Evolutionary conservation across 1,140 invertebrate species (phyloP), one percentile per base, ranked within the genome.

Genomic region (Plutomurus gul): DNA sequence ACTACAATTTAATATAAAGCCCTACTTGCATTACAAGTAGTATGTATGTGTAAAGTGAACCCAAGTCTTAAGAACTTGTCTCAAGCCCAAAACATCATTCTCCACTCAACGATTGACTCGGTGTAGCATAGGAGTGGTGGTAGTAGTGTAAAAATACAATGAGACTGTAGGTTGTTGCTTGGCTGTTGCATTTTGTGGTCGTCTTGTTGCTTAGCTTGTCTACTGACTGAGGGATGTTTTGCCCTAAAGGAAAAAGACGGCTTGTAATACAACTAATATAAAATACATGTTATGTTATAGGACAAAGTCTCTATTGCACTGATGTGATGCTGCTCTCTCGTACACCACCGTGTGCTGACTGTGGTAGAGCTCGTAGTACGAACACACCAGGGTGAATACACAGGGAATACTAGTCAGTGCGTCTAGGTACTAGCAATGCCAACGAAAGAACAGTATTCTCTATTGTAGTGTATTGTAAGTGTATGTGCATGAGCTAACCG

Each of bases 231-330:
- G 56, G 56, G 56, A 65, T 65, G 56, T 36, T 65, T 65, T 16
- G 25, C 56, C 56, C 56, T 65, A 25, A 30, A 65, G 51, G 51
- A 60, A 22, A 60, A 60, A n/a, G 27, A 60, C 30, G 18, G 56
- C 56, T 65, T 36, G 7, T 7, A n/a, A n/a, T 65, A n/a, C 4
- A 25, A 3, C 25, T 65, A 65, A 65, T 65, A 27, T 33, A 36
- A 65, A 65, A 65, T 65, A 27, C 56, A 65, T 33, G 56, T 65
- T 65, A 65, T 65, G 56, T 65, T 65, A 30, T 65, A 27, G 56
- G 56, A 65, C 30, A 36, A 65, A 65, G 56, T 65, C 27, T 65
- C 13, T 65, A 65, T 65, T 65, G 22, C 51, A n/a, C n/a, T n/a
- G n/a, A n/a, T n/a, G n/a, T n/a, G n/a, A n/a, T n/a, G n/a, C n/a